Base-by-base conservation (phyloP, 1,140 invertebrate genomes). In the Galleria mellonella region DNA sequence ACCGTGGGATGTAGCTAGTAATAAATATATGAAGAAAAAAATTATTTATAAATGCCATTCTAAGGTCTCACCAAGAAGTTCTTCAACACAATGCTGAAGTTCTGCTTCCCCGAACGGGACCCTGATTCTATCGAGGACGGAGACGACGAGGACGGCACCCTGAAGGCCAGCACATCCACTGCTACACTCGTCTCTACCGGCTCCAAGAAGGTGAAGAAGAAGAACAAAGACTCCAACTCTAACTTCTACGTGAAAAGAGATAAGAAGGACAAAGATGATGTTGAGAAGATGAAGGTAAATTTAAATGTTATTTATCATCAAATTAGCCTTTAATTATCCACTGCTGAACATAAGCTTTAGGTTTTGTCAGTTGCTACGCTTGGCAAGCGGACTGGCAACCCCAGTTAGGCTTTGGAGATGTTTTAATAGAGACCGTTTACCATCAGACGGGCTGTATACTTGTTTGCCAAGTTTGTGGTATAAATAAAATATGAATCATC, bases 21-120 rank as follows among this genome's bases (percentile, higher is more conserved):
- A n/a, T n/a, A n/a, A n/a, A n/a, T n/a, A n/a, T n/a, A n/a, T n/a
- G n/a, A n/a, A n/a, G n/a, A n/a, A n/a, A n/a, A n/a, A n/a, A n/a
- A n/a, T n/a, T n/a, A n/a, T n/a, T 23, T 23, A 23, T 23, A 3
- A 23, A 23, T 3, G 6, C 15, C 5, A 2, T 38, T 39, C 36
- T 71, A 94, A 23, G 91, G 91, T 40, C 87, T 99, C 27, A 99
- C 97, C 0, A 97, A 98, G 81, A 96, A 98, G 72, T 98, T 99
- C 81, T 99, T 97, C 86, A 96, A 95, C 70, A 98, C 95, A 8
- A 97, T 99, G 94, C 90, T 99, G 59, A 96, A 94, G 73, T 99
- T 99, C 78, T 99, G 98, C 74, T 99, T 99, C 78, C 97, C 98
- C n/a, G 97, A 97, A 79, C 92, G 97, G 56, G 94, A 97, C 84